Evolutionary conservation across 2,113 vertebrate species (phyloP).

Genomic region (Cyprinodon variegatus): DNA sequence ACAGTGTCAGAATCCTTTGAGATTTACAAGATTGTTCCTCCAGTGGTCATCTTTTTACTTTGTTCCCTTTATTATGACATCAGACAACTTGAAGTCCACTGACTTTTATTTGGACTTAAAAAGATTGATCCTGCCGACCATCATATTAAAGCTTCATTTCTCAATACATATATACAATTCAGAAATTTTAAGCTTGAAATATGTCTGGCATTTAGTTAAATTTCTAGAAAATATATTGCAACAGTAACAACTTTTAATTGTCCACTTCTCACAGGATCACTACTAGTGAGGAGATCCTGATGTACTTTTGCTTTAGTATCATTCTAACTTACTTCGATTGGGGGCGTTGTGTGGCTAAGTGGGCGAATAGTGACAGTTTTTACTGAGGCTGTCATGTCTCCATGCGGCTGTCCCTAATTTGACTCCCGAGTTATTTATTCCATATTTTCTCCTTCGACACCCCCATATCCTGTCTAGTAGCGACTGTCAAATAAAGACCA

Average conservation of each 20-base stretch:
- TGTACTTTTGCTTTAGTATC: background rate
- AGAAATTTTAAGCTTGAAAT: too few relatives aligned
- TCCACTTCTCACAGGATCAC: too few relatives aligned
- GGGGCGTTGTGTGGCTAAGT: background rate
- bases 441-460: background rate
- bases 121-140: background rate
- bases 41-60: background rate
- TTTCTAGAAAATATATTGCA: too few relatives aligned
- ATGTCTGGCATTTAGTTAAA: too few relatives aligned
- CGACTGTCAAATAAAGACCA: background rate
- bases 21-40: background rate
- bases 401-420: background rate
- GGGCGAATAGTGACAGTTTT: background rate
- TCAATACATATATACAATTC: too few relatives aligned
- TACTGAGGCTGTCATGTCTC: background rate
- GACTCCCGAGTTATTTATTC: background rate
- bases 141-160: background rate
- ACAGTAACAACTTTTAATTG: too few relatives aligned
- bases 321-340: background rate
- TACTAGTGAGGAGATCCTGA: too few relatives aligned
- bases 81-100: background rate
- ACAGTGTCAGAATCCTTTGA: background rate
- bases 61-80: background rate
- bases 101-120: background rate
- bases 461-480: background rate